Conservation (phyloP, 2,888 invertebrate genomes). For the Melinaea menophilus region DNA sequence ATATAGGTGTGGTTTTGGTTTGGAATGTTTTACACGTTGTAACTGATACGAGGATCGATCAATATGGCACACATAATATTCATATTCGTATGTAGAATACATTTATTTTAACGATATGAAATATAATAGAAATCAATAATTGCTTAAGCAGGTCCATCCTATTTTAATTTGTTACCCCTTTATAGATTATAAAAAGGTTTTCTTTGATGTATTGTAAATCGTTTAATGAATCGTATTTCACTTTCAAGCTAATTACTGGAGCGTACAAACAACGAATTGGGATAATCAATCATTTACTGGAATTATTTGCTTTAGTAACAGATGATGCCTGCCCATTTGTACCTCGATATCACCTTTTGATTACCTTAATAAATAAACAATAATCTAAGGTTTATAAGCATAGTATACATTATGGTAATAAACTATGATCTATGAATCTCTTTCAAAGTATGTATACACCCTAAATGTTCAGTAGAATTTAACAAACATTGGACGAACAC, state of each 20-base stretch:
- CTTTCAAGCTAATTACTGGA: constrained; percentile 46
- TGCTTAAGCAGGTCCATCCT: background rate
- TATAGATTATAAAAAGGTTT: constrained; percentile 10
- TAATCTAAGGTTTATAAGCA: too few relatives aligned
- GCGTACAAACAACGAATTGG: constrained; percentile 43
- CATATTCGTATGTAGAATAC: too few relatives aligned
- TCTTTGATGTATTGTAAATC: constrained; percentile 23
- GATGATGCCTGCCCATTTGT: constrained; percentile 16
- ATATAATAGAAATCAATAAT: background rate
- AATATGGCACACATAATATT: constrained; percentile 41
- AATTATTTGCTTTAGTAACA: constrained; percentile 44
- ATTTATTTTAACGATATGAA: constrained; percentile 3
- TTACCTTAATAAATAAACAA: background rate
- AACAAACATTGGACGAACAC: too few relatives aligned
- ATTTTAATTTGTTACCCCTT: constrained; percentile 13
- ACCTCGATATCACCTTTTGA: constrained; percentile 9
- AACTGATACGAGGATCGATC: constrained; percentile 18
- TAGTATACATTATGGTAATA: too few relatives aligned
- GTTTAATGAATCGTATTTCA: constrained; percentile 37
- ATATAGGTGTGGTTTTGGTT: constrained; percentile 14
- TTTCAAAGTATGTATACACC: too few relatives aligned
- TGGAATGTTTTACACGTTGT: constrained; percentile 12
- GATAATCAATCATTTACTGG: constrained; percentile 51
- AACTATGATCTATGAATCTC: too few relatives aligned
- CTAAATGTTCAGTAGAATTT: too few relatives aligned